phyloP scores from a whole-genome alignment of 1,140 invertebrate species.

The Zeugodacus cucurbitae region DNA sequence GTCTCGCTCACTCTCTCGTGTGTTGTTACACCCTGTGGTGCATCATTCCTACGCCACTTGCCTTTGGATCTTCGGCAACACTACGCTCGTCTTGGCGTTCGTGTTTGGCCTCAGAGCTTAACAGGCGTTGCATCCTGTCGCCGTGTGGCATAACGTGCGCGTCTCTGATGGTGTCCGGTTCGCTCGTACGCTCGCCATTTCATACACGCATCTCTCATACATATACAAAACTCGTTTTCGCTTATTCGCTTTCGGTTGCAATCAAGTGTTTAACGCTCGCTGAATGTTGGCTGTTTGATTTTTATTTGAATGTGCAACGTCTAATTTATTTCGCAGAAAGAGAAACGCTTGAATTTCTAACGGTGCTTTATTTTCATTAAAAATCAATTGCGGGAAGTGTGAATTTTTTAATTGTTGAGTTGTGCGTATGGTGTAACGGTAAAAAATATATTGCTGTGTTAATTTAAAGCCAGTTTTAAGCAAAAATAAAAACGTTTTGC shows the following conservation, averaged over 20 bases:
- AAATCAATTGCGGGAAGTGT: not conserved
- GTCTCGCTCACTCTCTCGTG: not conserved
- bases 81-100: not conserved
- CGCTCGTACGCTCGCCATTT: slow-evolving; percentile 7
- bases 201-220: slow-evolving; percentile 1
- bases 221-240: not conserved
- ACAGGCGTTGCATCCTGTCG: slow-evolving; percentile 20
- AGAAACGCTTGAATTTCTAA: not conserved
- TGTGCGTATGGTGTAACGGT: not conserved
- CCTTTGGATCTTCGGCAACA: not conserved
- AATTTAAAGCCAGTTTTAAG: not conserved
- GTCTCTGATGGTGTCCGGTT: slow-evolving; percentile 34
- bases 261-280: not conserved
- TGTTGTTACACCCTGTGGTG: not conserved
- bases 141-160: slow-evolving; percentile 29
- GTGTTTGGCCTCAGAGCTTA: not conserved
- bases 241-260: slow-evolving; percentile 23
- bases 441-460: not conserved
- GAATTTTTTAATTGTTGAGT: not conserved
- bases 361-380: not conserved
- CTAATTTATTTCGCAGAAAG: not conserved
- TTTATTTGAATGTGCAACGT: not conserved
- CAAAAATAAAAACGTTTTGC: not conserved
- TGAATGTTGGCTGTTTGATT: not conserved
- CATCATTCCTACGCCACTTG: not conserved